phyloP scores from a whole-genome alignment of 2,113 vertebrate species.

The Megalops atlanticus region DNA sequence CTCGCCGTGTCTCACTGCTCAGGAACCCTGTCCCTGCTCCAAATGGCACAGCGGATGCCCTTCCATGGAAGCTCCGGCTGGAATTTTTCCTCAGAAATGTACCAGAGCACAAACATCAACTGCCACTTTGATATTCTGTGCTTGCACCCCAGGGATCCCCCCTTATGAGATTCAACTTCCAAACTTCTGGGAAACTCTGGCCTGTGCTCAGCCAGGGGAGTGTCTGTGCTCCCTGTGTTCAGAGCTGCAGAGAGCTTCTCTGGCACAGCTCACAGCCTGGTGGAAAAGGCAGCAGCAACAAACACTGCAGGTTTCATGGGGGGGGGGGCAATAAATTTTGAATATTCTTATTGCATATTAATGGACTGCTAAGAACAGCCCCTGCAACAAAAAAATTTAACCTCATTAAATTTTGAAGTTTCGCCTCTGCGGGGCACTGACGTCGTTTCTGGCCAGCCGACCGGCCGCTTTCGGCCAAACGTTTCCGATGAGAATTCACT shows the following conservation, averaged over 20 bases:
- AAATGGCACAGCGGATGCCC: no score
- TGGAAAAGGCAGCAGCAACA: neutral
- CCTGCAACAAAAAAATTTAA: constrained; percentile 23
- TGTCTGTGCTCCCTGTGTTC: no score
- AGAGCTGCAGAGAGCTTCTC: neutral
- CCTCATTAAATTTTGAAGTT: constrained; percentile 31
- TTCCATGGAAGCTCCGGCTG: no score
- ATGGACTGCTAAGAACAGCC: neutral
- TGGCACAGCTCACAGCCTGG: neutral
- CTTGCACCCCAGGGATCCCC: neutral
- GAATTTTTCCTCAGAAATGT: no score
- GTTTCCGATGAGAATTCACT: constrained; percentile 24
- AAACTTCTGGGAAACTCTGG: neutral
- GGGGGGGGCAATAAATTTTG: constrained; percentile 5
- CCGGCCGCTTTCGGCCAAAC: constrained; percentile 23
- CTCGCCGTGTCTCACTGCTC: no score
- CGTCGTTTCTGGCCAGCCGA: constrained; percentile 42
- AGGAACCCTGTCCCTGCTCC: no score
- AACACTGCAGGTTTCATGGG: neutral
- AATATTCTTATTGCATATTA: constrained; percentile 18
- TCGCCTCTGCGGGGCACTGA: neutral
- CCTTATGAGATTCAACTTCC: neutral
- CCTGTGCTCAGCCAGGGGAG: neutral
- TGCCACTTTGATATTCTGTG: neutral
- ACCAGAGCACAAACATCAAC: neutral